Evolutionary conservation across 2,888 invertebrate species (phyloP), one percentile per base, ranked within the genome.

Genomic region (Leptopilina myrica): DNA sequence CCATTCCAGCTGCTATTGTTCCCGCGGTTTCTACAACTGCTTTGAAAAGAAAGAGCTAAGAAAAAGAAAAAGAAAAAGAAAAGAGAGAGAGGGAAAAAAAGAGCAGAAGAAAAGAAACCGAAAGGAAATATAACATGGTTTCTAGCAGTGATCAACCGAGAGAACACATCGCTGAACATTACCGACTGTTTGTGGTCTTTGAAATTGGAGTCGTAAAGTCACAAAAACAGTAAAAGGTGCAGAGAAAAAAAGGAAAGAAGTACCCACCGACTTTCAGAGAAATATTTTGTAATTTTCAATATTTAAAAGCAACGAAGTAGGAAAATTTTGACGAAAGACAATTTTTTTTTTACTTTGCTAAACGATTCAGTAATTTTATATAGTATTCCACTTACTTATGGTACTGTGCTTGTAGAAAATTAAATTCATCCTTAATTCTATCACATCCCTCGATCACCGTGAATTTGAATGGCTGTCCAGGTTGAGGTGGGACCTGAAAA

Each of bases 391-490:
- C 85, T 84, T 93, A 98, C 98, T 96, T 97, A 94, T 98, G 98
- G 93, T 98, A 98, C 93, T 98, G 98, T 81, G 97, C 97, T 92
- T 98, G 98, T 84, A 98, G 94, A 92, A 97, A 98, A 93, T 96
- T 97, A 92, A 98, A 98, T 92, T 98, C 98, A 92, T 98, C 98
- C 92, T 98, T 98, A 89, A 98, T 98, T 91, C 98, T 94, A 93
- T 98, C 98, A 92, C 98, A 98, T 83, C 97, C 96, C 93, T 98
- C 98, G 80, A 95, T 95, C 85, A 98, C 96, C 84, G 98, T 97
- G 92, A 98, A 98, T 93, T 98, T 98, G 92, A 97, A 97, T 83
- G 96, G 97, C 93, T 98, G 98, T 76, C 97, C 97, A 84, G 97
- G 96, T 91, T 97, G 97, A 86, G 96, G 96, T 84, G 96, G 96